Percentiles rank a stretch among this genome's conserved stretches.
Conservation (phyloP, 2,113 vertebrate genomes). For the Vidua macroura region DNA sequence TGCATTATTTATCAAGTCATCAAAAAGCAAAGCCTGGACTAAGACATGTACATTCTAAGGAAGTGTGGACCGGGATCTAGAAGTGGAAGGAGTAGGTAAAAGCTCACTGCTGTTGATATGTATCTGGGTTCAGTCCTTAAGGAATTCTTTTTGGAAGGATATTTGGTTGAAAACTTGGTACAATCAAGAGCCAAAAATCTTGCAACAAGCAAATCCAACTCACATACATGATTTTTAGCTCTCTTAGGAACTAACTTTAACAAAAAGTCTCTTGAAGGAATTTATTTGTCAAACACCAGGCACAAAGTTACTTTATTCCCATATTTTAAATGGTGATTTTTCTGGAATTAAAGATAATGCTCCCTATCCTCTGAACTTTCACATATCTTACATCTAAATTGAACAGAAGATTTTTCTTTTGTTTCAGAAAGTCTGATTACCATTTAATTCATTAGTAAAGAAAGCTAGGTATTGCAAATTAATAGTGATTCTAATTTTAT, state of each 20-base stretch:
- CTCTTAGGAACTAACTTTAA: background rate
- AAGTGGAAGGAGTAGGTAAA: background rate
- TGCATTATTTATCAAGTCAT: background rate
- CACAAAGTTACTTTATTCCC: background rate
- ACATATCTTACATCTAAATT: background rate
- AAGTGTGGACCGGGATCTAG: background rate
- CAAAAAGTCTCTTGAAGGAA: background rate
- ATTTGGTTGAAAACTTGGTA: background rate
- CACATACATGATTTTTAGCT: background rate
- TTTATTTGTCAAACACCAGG: background rate
- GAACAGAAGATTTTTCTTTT: background rate
- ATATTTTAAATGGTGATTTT: background rate
- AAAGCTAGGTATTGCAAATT: background rate
- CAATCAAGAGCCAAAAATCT: background rate
- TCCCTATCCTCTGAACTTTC: background rate
- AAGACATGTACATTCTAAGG: background rate
- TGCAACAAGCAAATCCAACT: background rate
- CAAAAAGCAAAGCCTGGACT: background rate
- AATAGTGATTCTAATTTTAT: background rate
- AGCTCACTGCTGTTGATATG: background rate
- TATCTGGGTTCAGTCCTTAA: background rate
- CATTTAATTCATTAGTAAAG: background rate
- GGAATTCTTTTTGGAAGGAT: background rate
- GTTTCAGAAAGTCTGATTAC: background rate
- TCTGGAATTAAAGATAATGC: background rate